Percentiles rank a stretch among this genome's conserved stretches.
Conservation (phyloP, 2,888 invertebrate species). For the Barypeithes pellucidus region DNA sequence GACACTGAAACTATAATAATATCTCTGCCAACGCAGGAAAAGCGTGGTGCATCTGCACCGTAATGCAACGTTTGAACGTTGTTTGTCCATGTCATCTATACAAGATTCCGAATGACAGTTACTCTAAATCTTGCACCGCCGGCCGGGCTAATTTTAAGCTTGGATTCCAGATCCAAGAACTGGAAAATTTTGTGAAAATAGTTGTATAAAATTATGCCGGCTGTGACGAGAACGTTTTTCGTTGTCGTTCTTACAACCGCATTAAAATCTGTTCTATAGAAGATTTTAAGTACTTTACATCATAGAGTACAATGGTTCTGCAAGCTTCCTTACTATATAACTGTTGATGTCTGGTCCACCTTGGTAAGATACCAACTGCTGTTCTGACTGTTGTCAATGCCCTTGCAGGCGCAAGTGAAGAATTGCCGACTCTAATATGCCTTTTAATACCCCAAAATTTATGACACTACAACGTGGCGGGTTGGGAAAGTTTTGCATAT, state of each 20-base stretch:
- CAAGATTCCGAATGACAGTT: slow-evolving; percentile 23
- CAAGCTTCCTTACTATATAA: too few relatives aligned
- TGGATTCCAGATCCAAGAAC: slow-evolving; percentile 13
- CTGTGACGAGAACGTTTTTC: background rate
- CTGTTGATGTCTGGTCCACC: too few relatives aligned
- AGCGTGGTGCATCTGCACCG: slow-evolving; percentile 20
- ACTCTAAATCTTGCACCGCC: slow-evolving; percentile 25
- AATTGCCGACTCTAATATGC: too few relatives aligned
- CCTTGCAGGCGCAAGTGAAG: too few relatives aligned
- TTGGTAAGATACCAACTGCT: too few relatives aligned
- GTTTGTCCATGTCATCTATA: slow-evolving; percentile 29
- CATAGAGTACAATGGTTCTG: too few relatives aligned
- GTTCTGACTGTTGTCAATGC: too few relatives aligned
- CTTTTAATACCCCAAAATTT: slow-evolving; percentile 36
- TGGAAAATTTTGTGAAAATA: slow-evolving; percentile 30
- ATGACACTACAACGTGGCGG: slow-evolving; percentile 35
- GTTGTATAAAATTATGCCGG: slow-evolving; percentile 17
- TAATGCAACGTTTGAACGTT: slow-evolving; percentile 20
- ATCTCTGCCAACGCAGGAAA: too few relatives aligned
- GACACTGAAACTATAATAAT: too few relatives aligned
- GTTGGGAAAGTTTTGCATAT: slow-evolving; percentile 9
- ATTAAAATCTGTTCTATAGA: too few relatives aligned
- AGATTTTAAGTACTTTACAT: too few relatives aligned
- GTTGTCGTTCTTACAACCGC: too few relatives aligned
- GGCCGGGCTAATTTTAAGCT: slow-evolving; percentile 33